phyloP scores from a whole-genome alignment of 2,113 vertebrate genomes.

The Acanthochromis polyacanthus region DNA sequence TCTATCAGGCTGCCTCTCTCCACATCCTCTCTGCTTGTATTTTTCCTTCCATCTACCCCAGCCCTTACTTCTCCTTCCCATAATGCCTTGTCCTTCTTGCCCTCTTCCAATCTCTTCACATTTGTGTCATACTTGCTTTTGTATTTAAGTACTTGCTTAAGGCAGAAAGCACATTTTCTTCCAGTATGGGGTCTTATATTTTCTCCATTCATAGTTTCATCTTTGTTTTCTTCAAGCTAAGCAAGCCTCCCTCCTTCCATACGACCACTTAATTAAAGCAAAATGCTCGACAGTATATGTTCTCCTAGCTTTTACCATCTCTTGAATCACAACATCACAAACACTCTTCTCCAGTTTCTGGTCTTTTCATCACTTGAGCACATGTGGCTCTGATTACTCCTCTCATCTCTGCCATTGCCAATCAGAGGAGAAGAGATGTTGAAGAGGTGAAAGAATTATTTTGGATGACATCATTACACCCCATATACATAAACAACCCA shows the following conservation, averaged over 20 bases:
- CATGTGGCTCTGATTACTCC: constrained; percentile 52
- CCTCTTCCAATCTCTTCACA: constrained; percentile 15
- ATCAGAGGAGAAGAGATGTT: constrained; percentile 40
- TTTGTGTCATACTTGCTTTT: constrained; percentile 18
- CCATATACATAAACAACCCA: constrained; percentile 38
- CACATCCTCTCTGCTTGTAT: neutral
- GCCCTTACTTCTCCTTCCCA: constrained; percentile 5
- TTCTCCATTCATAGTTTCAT: neutral
- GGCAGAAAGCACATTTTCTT: neutral
- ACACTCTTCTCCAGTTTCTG: constrained; percentile 9
- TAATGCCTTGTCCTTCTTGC: constrained; percentile 7
- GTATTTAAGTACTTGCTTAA: neutral
- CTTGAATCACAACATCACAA: constrained; percentile 5
- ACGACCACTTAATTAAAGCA: constrained; percentile 35
- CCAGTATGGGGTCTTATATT: no score
- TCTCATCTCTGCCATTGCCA: constrained; percentile 38
- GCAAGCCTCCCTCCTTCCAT: neutral
- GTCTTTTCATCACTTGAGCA: constrained; percentile 44
- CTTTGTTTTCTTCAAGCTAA: constrained; percentile 1
- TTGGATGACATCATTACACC: constrained; percentile 36
- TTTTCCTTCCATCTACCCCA: neutral
- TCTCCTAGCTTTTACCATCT: constrained; percentile 21
- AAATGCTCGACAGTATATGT: constrained; percentile 20
- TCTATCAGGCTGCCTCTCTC: constrained; percentile 30
- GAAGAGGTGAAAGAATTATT: constrained; percentile 22